Evolutionary conservation across 1,140 invertebrate genomes (phyloP).

Genomic region (Monomorium pharaonis): DNA sequence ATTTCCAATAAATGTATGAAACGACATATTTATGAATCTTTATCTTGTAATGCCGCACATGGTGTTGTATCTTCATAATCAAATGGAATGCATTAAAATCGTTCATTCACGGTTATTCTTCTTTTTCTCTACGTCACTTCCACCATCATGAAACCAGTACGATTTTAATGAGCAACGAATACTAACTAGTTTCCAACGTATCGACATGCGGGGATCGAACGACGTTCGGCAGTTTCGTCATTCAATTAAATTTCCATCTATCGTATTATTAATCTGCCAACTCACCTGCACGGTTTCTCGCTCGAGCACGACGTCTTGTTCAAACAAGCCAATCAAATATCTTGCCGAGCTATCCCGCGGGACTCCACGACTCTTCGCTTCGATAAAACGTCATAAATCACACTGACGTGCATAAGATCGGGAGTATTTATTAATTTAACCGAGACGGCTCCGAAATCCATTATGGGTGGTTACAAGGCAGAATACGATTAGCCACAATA

Average conservation of each 20-base stretch:
- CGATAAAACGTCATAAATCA: conserved; percentile 67
- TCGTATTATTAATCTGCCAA: conserved; percentile 60
- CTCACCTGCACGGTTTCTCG: conserved; percentile 34
- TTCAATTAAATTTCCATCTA: conserved; percentile 61
- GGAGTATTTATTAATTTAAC: conserved; percentile 70
- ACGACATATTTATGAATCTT: neutral
- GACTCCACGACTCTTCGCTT: conserved; percentile 52
- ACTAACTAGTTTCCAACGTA: conserved; percentile 25
- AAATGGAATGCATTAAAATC: neutral
- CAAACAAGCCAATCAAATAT: conserved; percentile 61
- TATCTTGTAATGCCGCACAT: neutral
- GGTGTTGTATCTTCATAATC: neutral
- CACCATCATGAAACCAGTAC: neutral
- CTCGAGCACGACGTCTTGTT: conserved; percentile 51
- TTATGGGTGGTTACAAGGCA: conserved; percentile 67
- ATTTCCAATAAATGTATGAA: neutral
- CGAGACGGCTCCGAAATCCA: conserved; percentile 59
- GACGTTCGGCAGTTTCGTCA: conserved; percentile 41
- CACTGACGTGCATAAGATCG: conserved; percentile 45
- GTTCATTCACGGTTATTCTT: neutral
- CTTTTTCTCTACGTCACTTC: neutral
- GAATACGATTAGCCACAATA: conserved; percentile 68
- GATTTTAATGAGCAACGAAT: conserved; percentile 52
- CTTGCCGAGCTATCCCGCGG: conserved; percentile 41
- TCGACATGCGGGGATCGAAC: neutral